Conservation (phyloP, 2,113 vertebrate genomes). For the Spea bombifrons region DNA sequence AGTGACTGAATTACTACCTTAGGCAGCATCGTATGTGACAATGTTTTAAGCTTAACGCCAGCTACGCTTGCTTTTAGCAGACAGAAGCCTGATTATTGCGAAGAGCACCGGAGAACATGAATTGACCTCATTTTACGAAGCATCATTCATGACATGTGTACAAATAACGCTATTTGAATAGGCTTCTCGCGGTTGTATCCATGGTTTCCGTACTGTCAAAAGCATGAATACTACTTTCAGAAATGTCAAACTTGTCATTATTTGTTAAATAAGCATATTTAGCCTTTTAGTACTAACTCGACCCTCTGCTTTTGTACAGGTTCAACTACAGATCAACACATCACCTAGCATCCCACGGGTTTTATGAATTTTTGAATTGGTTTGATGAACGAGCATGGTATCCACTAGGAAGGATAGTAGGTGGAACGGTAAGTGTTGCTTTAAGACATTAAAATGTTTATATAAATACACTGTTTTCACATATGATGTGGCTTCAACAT, state of each 20-base stretch:
- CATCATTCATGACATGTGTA: background rate
- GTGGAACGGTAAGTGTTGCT: conserved; percentile 85
- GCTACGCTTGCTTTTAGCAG: background rate
- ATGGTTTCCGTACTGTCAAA: background rate
- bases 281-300: conserved; percentile 1
- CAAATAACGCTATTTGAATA: background rate
- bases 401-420: conserved; percentile 96
- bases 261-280: background rate
- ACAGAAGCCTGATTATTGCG: background rate
- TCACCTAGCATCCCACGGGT: conserved; percentile 96
- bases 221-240: background rate
- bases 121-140: background rate
- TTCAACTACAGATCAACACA: conserved; percentile 99
- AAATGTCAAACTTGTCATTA: conserved; percentile 13
- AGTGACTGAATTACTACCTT: too few relatives aligned
- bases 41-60: too few relatives aligned
- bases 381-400: conserved; percentile 99
- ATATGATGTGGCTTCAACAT: too few relatives aligned
- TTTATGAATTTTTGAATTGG: conserved; percentile 99
- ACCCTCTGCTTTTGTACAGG: conserved; percentile 67
- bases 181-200: background rate
- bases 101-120: background rate
- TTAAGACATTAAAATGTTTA: background rate
- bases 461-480: conserved; percentile 1
- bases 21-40: too few relatives aligned